phyloP scores from a whole-genome alignment of 2,888 invertebrate genomes.

The Hypolimnas misippus region DNA sequence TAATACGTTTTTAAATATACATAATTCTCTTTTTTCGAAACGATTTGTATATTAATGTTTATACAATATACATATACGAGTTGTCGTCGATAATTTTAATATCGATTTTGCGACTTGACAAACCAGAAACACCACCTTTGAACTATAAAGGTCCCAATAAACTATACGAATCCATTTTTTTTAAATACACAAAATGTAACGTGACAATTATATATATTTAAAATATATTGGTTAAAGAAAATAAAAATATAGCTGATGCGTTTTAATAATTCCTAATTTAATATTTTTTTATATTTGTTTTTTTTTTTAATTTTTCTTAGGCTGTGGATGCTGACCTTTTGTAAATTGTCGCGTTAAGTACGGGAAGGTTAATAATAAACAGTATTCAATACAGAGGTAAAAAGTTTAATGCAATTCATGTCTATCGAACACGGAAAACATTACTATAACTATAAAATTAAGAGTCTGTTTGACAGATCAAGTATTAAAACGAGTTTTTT shows the following conservation, averaged over 20 bases:
- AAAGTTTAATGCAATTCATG: conserved; percentile 8
- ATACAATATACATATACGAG: no score
- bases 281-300: neutral
- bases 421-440: conserved; percentile 30
- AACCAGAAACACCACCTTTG: conserved; percentile 73
- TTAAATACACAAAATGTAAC: neutral
- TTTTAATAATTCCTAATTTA: neutral
- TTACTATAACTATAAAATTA: conserved; percentile 27
- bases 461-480: conserved; percentile 30
- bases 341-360: neutral
- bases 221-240: neutral
- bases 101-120: conserved; percentile 54
- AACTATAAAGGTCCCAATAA: conserved; percentile 61
- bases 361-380: neutral
- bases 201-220: neutral
- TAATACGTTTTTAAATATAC: conserved; percentile 14
- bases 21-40: conserved; percentile 18
- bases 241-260: neutral
- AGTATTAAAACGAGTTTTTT: conserved; percentile 29
- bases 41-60: conserved; percentile 31
- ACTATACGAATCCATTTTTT: conserved; percentile 26
- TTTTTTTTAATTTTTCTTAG: neutral
- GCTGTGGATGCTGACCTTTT: neutral
- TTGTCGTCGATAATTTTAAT: conserved; percentile 48
- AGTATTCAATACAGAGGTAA: conserved; percentile 5